Percentiles rank a stretch among this genome's conserved stretches.
Conservation (phyloP, 2,113 vertebrate species). For the Cathartes aura region DNA sequence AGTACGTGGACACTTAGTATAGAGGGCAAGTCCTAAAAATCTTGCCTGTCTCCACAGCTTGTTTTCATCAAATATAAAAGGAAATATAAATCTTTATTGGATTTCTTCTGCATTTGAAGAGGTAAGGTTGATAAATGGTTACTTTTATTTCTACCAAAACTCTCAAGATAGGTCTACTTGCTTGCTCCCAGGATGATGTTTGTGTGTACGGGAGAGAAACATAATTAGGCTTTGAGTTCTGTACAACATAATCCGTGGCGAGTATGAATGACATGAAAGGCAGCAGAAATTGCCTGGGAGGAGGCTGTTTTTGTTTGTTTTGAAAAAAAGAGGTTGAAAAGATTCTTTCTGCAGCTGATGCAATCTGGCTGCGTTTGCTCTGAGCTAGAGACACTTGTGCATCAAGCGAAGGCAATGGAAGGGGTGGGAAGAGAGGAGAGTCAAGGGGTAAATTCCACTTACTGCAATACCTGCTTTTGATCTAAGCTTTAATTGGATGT, state of each 20-base stretch:
- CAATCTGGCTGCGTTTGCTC: conserved; percentile 55
- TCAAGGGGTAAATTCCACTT: conserved; percentile 48
- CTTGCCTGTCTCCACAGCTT: background rate
- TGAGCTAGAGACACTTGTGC: conserved; percentile 33
- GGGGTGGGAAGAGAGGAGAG: conserved; percentile 4
- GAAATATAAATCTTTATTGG: background rate
- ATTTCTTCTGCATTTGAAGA: background rate
- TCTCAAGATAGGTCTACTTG: conserved; percentile 4
- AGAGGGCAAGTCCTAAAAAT: background rate
- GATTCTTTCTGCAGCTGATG: conserved; percentile 55
- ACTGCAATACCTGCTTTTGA: conserved; percentile 63
- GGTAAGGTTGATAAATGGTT: conserved; percentile 7
- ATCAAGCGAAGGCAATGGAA: conserved; percentile 7
- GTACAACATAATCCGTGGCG: conserved; percentile 57
- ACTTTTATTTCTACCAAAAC: background rate
- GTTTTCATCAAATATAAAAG: background rate
- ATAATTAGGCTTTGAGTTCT: conserved; percentile 67
- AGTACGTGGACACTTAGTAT: background rate
- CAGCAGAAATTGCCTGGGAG: conserved; percentile 65
- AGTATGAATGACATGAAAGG: conserved; percentile 68
- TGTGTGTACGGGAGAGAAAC: background rate
- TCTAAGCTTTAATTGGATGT: conserved; percentile 57
- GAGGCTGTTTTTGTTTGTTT: conserved; percentile 68
- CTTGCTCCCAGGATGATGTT: conserved; percentile 48
- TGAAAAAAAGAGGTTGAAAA: conserved; percentile 61